Evolutionary conservation across 2,888 invertebrate genomes (phyloP).

Genomic region (Leistus spinibarbis): DNA sequence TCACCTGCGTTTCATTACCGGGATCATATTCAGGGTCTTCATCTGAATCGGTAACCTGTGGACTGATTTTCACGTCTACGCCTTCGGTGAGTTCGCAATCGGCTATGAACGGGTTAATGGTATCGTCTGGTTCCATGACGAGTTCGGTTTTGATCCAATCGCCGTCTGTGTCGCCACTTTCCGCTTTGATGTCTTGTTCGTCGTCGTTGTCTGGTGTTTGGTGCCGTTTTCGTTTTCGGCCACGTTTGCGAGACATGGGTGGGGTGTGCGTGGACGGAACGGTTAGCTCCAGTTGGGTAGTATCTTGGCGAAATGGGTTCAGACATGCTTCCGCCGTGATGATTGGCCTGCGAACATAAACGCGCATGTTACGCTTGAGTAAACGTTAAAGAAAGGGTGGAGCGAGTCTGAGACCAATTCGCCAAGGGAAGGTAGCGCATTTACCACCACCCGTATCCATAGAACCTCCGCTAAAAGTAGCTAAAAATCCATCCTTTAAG

Average conservation of each 20-base stretch:
- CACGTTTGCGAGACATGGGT: conserved; percentile 25
- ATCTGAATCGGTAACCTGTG: neutral
- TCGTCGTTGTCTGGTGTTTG: neutral
- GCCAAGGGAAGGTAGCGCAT: conserved; percentile 2
- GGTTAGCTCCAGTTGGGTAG: neutral
- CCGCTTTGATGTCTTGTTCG: conserved; percentile 5
- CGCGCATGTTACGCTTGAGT: conserved; percentile 27
- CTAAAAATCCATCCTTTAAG: no score
- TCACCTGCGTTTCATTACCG: neutral
- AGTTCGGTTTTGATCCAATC: conserved; percentile 41
- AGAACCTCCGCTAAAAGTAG: no score
- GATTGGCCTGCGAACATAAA: conserved; percentile 47
- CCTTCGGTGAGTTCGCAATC: conserved; percentile 19
- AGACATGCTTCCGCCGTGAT: conserved; percentile 47
- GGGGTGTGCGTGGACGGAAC: neutral
- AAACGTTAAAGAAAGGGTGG: conserved; percentile 12
- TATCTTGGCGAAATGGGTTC: conserved; percentile 48
- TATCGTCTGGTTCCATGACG: conserved; percentile 33
- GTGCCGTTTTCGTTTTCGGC: conserved; percentile 19
- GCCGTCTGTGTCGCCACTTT: conserved; percentile 16
- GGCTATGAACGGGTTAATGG: conserved; percentile 31
- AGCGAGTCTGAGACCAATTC: conserved; percentile 44
- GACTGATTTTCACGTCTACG: neutral
- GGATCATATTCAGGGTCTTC: conserved; percentile 20
- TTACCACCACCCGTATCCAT: no score